Evolutionary conservation across 2,797 vertebrate genomes (phyloP).

Genomic region (Oryzias dopingdopingensis): DNA sequence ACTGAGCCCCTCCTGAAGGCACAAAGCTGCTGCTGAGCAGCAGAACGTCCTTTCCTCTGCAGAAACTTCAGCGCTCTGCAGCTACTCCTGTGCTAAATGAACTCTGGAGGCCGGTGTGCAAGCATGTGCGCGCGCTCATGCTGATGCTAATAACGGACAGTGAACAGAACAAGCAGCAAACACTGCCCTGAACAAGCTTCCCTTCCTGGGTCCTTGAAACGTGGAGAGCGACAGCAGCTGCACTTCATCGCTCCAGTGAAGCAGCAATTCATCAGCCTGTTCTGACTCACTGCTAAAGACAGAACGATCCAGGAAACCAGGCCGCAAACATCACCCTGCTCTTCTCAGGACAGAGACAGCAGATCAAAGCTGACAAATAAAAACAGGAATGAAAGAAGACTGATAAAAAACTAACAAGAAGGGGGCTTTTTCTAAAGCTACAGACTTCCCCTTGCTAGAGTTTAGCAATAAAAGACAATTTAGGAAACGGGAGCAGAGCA

Average conservation of each 20-base stretch:
- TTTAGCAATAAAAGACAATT: too few species aligned
- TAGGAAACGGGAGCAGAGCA: too few species aligned
- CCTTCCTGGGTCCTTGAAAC: slow-evolving; percentile 38
- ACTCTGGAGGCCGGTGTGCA: slow-evolving; percentile 3
- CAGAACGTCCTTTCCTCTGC: slow-evolving; percentile 15
- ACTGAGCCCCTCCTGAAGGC: slow-evolving; percentile 46
- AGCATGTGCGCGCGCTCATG: not conserved
- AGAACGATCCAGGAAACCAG: slow-evolving; percentile 3
- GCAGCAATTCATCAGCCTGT: slow-evolving; percentile 12
- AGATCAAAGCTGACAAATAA: not conserved
- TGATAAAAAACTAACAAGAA: too few species aligned
- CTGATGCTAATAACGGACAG: not conserved
- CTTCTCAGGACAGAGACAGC: slow-evolving; percentile 7
- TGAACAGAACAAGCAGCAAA: slow-evolving; percentile 8
- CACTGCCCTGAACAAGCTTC: not conserved
- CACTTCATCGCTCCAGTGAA: slow-evolving; percentile 28
- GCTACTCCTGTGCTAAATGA: slow-evolving; percentile 27
- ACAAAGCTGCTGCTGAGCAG: slow-evolving; percentile 44
- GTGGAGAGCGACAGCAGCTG: slow-evolving; percentile 2
- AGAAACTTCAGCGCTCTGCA: slow-evolving; percentile 15
- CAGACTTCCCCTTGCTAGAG: too few species aligned
- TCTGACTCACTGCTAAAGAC: slow-evolving; percentile 45
- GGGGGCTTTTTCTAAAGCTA: too few species aligned
- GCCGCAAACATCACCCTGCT: too few species aligned
- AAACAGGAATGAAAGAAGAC: not conserved